Evolutionary conservation across 2,888 invertebrate genomes (phyloP).

Genomic region (Orthosia gothica): DNA sequence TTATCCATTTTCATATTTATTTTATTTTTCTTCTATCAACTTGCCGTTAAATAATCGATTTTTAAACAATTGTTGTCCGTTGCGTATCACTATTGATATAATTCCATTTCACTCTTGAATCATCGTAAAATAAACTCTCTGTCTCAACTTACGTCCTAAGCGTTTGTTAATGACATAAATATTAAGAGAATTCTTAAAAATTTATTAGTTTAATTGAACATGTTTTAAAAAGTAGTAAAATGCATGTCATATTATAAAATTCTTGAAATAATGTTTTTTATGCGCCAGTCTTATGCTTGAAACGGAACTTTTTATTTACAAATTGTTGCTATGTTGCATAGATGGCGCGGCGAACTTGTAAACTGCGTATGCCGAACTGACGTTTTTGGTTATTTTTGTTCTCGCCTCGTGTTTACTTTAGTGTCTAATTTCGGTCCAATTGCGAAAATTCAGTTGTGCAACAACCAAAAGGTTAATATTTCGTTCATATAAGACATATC

Average conservation of each 20-base stretch:
- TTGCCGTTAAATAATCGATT: slow-evolving; percentile 55
- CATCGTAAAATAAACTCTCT: accelerated
- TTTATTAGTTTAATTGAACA: accelerated
- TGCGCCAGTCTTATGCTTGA: slow-evolving; percentile 62
- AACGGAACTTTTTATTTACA: slow-evolving; percentile 76
- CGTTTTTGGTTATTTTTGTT: slow-evolving; percentile 92
- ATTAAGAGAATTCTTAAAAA: accelerated
- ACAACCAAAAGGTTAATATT: slow-evolving; percentile 84
- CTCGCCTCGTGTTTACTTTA: slow-evolving; percentile 92
- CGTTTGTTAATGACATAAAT: background rate
- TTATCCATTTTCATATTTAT: background rate
- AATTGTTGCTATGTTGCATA: slow-evolving; percentile 86
- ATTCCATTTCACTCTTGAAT: slow-evolving; percentile 46
- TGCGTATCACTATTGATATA: slow-evolving; percentile 56
- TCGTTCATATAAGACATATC: slow-evolving; percentile 75
- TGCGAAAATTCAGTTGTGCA: slow-evolving; percentile 89
- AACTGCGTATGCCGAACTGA: slow-evolving; percentile 91
- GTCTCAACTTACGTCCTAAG: no score
- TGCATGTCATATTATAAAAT: no score
- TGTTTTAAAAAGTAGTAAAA: background rate
- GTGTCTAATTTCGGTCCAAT: slow-evolving; percentile 90
- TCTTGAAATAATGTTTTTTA: background rate
- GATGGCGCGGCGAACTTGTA: slow-evolving; percentile 90
- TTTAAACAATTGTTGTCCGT: slow-evolving; percentile 39
- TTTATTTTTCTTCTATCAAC: background rate